Evolutionary conservation across 2,888 invertebrate genomes (phyloP), one percentile per base, ranked within the genome.

Genomic region (Meganola albula): DNA sequence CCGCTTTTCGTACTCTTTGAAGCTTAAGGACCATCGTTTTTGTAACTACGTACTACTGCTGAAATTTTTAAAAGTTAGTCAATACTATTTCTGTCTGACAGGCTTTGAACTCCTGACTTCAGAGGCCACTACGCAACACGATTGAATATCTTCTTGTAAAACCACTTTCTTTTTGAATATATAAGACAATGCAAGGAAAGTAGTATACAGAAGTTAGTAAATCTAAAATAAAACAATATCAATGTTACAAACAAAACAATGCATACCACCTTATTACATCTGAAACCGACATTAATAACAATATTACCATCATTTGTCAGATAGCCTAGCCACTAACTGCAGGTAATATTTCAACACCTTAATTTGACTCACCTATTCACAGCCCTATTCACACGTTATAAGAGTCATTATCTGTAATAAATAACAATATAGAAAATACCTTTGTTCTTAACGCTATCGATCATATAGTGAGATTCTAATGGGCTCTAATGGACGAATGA

Each of bases 381-480:
- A 9, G 35, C 48, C 34, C 14, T 52, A 48, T 37, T 12, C 9
- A 27, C 11, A 31, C 13, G 24, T 24, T 25, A 40, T 42, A 53
- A 12, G 21, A n/a, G 10, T 24, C 37, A 52, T 56, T 42, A 38
- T 48, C 10, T 24, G 10, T 24, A 37, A 33, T 43, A 37, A 43
- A 55, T 30, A 47, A 52, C 35, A 34, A 46, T 31, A 28, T 38
- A 51, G 34, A 54, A 53, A 54, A 51, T 37, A 8, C 39, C 32
- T 43, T 56, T 56, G 53, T 58, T 61, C 44, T 43, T 23, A 27
- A 31, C 33, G 12, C 32, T 36, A 60, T 60, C 55, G 45, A 61
- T 61, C 53, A 52, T 49, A 34, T 41, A 31, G 23, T 39, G 20
- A 31, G 26, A 18, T 31, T 30, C 34, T 49, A 53, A 58, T 50